Conservation (phyloP, 1,140 invertebrate genomes). For the Drosophila tropicalis region DNA sequence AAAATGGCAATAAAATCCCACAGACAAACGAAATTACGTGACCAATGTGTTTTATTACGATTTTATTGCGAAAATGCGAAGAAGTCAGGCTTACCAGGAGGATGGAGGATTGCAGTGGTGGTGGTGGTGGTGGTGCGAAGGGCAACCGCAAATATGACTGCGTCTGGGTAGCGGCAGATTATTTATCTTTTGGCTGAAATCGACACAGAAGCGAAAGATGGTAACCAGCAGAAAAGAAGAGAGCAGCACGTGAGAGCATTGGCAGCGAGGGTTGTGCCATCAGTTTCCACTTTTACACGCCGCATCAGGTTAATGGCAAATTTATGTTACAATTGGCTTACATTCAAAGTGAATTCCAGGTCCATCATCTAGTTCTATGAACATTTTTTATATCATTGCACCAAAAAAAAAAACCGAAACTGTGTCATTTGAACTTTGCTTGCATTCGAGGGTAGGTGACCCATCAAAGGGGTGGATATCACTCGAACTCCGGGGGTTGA, state of each 20-base stretch:
- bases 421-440: slow-evolving; percentile 55
- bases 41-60: slow-evolving; percentile 83
- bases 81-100: slow-evolving; percentile 58
- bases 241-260: slow-evolving; percentile 60
- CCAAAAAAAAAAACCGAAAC: slow-evolving; percentile 29
- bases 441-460: slow-evolving; percentile 18
- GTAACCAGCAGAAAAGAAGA: slow-evolving; percentile 38
- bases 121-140: not conserved
- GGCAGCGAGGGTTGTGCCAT: slow-evolving; percentile 66
- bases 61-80: slow-evolving; percentile 83
- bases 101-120: not conserved
- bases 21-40: slow-evolving; percentile 83
- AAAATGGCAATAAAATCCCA: slow-evolving; percentile 83
- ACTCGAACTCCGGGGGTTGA: not conserved
- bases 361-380: not conserved
- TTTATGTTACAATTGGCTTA: slow-evolving; percentile 64
- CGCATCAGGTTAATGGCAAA: slow-evolving; percentile 75
- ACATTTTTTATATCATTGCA: not conserved
- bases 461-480: slow-evolving; percentile 51
- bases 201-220: slow-evolving; percentile 70
- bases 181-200: slow-evolving; percentile 80
- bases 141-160: slow-evolving; percentile 77
- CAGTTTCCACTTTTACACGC: slow-evolving; percentile 51
- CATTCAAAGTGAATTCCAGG: slow-evolving; percentile 3
- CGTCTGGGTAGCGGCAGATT: slow-evolving; percentile 71